These are phyloP conservation scores for Macropis europaea DNA, from an alignment of 2,888 invertebrate species.

Conservation along the genomic window DNA sequence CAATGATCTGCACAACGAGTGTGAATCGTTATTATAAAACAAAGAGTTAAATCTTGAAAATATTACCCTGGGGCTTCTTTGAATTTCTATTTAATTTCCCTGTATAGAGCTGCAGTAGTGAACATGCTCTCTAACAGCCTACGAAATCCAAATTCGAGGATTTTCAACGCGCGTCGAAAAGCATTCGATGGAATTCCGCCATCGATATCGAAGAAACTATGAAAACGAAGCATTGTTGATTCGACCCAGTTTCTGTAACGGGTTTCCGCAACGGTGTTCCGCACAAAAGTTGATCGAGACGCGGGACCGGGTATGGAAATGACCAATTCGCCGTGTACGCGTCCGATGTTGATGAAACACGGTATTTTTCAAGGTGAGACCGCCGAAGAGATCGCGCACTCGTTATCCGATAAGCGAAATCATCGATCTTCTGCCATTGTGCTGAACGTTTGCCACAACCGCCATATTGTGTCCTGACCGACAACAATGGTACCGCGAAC, in stretches of 20 bases:
- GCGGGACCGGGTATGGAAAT: too few relatives aligned
- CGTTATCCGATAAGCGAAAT: constrained; percentile 25
- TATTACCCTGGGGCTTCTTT: too few relatives aligned
- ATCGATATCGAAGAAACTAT: constrained; percentile 13
- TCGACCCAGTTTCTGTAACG: neutral
- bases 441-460: constrained; percentile 12
- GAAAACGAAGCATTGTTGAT: constrained; percentile 17
- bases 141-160: neutral
- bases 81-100: too few relatives aligned
- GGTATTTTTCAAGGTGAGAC: too few relatives aligned
- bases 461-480: constrained; percentile 4
- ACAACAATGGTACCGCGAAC: constrained; percentile 22
- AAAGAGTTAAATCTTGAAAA: too few relatives aligned
- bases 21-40: too few relatives aligned
- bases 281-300: too few relatives aligned
- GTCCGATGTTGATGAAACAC: too few relatives aligned
- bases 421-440: constrained; percentile 35
- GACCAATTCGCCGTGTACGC: too few relatives aligned
- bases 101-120: too few relatives aligned
- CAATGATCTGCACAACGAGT: too few relatives aligned
- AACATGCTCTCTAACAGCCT: neutral
- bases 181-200: constrained; percentile 1
- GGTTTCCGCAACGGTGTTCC: too few relatives aligned
- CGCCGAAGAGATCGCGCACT: constrained; percentile 20
- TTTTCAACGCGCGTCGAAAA: neutral